Conservation (phyloP, 37 sponge, comb jelly and placozoan species). For the Oopsacas minuta region DNA sequence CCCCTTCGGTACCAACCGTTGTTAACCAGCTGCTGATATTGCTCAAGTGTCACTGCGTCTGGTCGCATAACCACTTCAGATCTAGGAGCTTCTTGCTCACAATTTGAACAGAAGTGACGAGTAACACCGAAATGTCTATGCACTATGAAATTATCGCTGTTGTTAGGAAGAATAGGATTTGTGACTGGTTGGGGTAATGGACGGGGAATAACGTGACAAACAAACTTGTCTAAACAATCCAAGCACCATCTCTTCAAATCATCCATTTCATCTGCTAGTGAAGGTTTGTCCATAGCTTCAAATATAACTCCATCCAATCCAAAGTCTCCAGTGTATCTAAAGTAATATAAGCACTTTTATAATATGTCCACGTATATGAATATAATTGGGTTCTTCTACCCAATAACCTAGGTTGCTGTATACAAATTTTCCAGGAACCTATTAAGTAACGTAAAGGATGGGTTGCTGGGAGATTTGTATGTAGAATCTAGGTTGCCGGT, state of each 20-base stretch:
- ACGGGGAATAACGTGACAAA: conserved; percentile 2
- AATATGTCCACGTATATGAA: too few species aligned
- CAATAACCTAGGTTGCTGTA: too few species aligned
- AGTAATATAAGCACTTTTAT: too few species aligned
- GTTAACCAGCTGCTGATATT: conserved; percentile 22
- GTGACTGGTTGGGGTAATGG: neutral
- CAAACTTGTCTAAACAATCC: conserved; percentile 1
- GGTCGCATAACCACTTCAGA: conserved; percentile 7
- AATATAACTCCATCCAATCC: neutral
- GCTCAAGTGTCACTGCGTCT: neutral
- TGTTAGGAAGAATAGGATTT: neutral
- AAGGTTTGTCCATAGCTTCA: neutral
- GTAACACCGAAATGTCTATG: neutral
- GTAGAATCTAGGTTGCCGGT: too few species aligned
- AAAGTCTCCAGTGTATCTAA: neutral
- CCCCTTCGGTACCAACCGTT: conserved; percentile 33
- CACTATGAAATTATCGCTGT: neutral
- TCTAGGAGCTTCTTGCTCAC: neutral
- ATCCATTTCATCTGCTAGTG: neutral
- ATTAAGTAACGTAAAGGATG: too few species aligned
- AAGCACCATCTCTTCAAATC: neutral
- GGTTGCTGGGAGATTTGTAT: too few species aligned
- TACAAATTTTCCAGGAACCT: too few species aligned
- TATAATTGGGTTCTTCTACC: too few species aligned
- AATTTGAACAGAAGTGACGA: conserved; percentile 24